Evolutionary conservation across 92 coral and sea anemone species (phyloP).

Genomic region (Desmophyllum pertusum): DNA sequence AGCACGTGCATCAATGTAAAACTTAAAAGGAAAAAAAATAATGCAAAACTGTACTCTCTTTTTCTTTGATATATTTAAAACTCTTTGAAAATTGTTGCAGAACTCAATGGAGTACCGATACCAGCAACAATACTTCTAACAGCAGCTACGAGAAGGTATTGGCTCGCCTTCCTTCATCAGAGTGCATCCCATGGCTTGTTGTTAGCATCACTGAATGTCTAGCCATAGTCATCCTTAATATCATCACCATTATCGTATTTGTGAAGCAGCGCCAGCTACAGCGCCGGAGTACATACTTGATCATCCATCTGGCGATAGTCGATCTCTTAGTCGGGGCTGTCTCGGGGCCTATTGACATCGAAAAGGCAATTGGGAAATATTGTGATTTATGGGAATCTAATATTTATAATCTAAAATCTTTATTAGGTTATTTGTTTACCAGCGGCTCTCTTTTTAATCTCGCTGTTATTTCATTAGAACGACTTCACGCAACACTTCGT

Average conservation of each 20-base stretch:
- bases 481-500: not conserved
- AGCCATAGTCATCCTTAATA: not conserved
- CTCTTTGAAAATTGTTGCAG: no score
- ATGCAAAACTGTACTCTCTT: no score
- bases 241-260: not conserved
- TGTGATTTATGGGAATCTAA: not conserved
- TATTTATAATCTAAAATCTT: not conserved
- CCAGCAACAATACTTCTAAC: not conserved
- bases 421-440: not conserved
- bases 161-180: not conserved
- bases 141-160: no score
- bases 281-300: not conserved
- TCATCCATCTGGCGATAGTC: not conserved
- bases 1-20: no score
- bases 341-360: not conserved
- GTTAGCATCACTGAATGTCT: not conserved
- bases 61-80: no score
- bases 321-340: not conserved
- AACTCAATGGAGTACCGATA: not conserved
- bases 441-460: not conserved
- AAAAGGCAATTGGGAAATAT: not conserved
- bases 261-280: constrained; percentile 2
- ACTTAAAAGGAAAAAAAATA: no score
- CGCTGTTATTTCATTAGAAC: not conserved
- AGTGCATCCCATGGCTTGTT: no score